Evolutionary conservation across 2,797 vertebrate species (phyloP).

Genomic region (Epinephelus awoara): DNA sequence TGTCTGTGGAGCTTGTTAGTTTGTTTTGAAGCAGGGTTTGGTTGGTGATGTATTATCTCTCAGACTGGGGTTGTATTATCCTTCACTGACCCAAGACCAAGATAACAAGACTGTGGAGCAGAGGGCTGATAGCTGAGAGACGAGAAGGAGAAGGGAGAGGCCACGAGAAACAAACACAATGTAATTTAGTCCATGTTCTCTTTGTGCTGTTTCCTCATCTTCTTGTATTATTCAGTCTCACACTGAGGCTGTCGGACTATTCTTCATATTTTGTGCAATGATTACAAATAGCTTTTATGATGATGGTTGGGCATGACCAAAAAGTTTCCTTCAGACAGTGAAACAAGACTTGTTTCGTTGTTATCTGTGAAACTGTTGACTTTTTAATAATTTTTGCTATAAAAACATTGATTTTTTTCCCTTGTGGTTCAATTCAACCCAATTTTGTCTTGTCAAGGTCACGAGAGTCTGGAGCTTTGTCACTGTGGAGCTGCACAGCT

Average conservation of each 20-base stretch:
- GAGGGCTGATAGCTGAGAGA: not conserved
- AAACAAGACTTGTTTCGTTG: not conserved
- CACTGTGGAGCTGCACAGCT: no score
- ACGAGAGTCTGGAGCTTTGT: not conserved
- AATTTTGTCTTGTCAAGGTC: not conserved
- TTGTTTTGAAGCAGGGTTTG: slow-evolving; percentile 43
- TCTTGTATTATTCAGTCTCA: not conserved
- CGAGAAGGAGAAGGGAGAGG: not conserved
- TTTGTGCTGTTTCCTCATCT: not conserved
- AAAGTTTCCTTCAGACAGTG: not conserved
- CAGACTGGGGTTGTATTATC: slow-evolving; percentile 29
- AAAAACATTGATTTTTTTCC: not conserved
- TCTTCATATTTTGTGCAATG: not conserved
- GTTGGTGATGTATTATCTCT: slow-evolving; percentile 9
- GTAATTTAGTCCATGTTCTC: not conserved
- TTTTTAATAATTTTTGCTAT: not conserved
- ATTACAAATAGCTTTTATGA: not conserved
- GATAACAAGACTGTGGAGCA: slow-evolving; percentile 41
- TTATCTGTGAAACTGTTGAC: not conserved
- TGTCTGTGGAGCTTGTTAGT: slow-evolving; percentile 49
- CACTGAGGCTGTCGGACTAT: not conserved
- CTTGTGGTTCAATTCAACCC: not conserved
- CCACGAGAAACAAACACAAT: not conserved
- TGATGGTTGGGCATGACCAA: not conserved
- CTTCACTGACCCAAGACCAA: slow-evolving; percentile 34